Conservation (phyloP, 1,140 invertebrate species). For the Thaumatotibia leucotreta region DNA sequence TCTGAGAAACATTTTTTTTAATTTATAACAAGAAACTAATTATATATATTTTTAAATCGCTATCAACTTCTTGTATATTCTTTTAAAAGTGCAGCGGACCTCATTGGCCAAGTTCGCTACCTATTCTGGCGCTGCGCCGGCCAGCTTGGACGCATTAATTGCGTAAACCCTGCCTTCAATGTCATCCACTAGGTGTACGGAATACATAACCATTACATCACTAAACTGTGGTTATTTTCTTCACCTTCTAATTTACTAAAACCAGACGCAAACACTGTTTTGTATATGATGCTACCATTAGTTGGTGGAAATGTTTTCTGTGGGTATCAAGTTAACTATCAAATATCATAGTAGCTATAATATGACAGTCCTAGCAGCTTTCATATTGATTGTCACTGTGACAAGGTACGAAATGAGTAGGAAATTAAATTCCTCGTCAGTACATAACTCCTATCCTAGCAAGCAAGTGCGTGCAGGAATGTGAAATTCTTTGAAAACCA, state of each 20-base stretch:
- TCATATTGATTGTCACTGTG: too few relatives aligned
- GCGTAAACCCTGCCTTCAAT: conserved; percentile 46
- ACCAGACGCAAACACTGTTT: background rate
- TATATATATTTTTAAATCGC: background rate
- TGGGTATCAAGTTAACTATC: too few relatives aligned
- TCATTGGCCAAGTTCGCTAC: background rate
- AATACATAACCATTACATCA: conserved; percentile 27
- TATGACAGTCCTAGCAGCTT: too few relatives aligned
- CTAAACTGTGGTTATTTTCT: background rate
- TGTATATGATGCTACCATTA: too few relatives aligned
- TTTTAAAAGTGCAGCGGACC: background rate
- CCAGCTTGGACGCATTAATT: conserved; percentile 24
- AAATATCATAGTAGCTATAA: too few relatives aligned
- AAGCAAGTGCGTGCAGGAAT: too few relatives aligned
- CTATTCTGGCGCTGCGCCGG: background rate
- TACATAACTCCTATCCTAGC: too few relatives aligned
- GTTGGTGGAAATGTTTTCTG: background rate
- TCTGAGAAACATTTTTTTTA: background rate
- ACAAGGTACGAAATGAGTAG: too few relatives aligned
- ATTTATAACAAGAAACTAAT: background rate
- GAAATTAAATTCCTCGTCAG: too few relatives aligned
- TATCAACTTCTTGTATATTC: background rate
- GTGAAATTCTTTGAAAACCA: too few relatives aligned
- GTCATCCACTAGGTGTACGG: conserved; percentile 33
- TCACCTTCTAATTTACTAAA: background rate